These are phyloP conservation scores for Tauraco hartlaubi DNA, from an alignment of 2,797 vertebrate species.

Conservation along the genomic window DNA sequence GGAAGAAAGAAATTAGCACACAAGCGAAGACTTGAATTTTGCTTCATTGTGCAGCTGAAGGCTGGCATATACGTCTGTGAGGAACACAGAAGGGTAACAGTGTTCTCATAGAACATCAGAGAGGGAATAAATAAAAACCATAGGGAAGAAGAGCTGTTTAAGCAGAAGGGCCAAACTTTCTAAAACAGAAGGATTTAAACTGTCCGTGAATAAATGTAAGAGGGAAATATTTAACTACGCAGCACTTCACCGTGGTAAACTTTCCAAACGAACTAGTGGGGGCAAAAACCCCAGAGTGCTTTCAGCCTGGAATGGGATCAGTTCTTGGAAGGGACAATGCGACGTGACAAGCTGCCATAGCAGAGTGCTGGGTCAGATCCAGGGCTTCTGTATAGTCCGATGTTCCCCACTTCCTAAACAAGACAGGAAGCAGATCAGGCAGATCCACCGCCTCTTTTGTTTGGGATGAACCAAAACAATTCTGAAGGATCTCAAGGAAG, in stretches of 20 bases:
- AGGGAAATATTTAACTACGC: neutral
- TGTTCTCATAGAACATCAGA: neutral
- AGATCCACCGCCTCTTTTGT: neutral
- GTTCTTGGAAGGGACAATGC: neutral
- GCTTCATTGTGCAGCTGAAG: neutral
- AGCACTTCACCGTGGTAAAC: neutral
- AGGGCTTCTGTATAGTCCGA: neutral
- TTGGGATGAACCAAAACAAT: neutral
- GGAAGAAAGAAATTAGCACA: neutral
- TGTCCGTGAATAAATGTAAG: neutral
- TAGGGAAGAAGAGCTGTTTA: neutral
- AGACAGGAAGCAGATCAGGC: neutral
- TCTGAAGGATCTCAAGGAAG: neutral
- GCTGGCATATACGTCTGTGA: neutral
- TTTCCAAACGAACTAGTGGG: neutral
- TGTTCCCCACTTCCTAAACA: neutral
- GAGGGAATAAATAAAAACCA: neutral
- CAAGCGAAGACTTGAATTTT: neutral
- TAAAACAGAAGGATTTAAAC: neutral
- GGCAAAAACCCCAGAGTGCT: neutral
- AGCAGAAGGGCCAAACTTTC: neutral
- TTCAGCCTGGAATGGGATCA: neutral
- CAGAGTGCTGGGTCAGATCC: neutral
- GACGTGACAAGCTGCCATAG: neutral
- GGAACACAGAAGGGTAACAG: neutral